A percentile compares a stretch with the other conserved stretches of the same genome.
Evolutionary conservation across 2,797 vertebrate species (phyloP).

Genomic region (Pitangus sulphuratus): DNA sequence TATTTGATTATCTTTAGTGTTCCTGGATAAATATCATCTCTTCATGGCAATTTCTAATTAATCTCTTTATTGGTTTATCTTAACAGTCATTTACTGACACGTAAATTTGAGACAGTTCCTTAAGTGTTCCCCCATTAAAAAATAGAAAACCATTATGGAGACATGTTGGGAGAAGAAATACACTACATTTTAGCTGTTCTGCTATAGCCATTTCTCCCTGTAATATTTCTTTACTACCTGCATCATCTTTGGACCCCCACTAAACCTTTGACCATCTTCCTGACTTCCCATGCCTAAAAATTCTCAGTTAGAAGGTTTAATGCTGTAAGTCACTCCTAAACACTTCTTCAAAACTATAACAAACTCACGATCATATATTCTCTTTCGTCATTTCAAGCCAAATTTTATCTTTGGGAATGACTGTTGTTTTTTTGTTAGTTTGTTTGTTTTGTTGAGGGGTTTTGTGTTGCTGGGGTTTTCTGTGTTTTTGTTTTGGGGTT

Average conservation of each 20-base stretch:
- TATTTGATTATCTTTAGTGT: background rate
- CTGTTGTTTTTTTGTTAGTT: too few species aligned
- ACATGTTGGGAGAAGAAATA: background rate
- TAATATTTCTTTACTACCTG: background rate
- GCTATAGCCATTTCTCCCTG: background rate
- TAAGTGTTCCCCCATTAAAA: background rate
- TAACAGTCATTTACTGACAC: background rate
- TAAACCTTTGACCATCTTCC: background rate
- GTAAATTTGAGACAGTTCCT: background rate
- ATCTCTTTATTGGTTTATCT: background rate
- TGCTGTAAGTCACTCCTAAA: background rate
- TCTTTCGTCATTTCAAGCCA: background rate
- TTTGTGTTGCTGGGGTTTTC: background rate
- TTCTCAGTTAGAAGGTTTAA: background rate
- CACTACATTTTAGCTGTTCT: background rate
- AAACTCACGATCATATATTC: background rate
- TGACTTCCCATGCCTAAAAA: background rate
- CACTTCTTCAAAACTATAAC: background rate
- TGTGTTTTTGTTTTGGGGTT: too few species aligned
- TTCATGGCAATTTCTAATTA: background rate
- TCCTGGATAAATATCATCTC: background rate
- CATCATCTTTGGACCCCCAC: background rate
- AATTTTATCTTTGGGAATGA: background rate
- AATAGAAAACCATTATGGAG: background rate
- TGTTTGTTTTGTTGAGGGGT: rapidly evolving